Evolutionary conservation across 2,888 invertebrate species (phyloP).

Genomic region (Pegoplata infirma): DNA sequence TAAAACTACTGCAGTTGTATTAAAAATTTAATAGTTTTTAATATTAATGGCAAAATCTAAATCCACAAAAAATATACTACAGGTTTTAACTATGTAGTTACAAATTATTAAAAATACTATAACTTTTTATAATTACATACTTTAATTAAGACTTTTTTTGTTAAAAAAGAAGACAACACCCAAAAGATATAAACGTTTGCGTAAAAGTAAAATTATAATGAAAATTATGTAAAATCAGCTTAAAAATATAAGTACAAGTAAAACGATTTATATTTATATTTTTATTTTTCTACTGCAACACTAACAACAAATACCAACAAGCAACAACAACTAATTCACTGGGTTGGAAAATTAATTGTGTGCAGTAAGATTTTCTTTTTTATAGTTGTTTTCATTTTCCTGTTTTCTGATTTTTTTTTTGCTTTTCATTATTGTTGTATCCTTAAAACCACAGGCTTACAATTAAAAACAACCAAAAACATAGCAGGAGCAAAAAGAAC

Average conservation of each 20-base stretch:
- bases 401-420: not conserved
- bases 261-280: not conserved
- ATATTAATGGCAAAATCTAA: too few species aligned
- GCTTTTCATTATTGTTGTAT: not conserved
- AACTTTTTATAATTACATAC: too few species aligned
- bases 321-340: constrained; percentile 65
- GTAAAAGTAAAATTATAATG: too few species aligned
- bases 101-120: too few species aligned
- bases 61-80: too few species aligned
- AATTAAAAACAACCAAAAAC: constrained; percentile 9
- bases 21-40: constrained; percentile 30
- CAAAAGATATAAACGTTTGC: too few species aligned
- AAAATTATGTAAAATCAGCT: too few species aligned
- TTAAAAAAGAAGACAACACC: too few species aligned
- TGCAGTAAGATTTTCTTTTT: constrained; percentile 46
- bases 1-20: constrained; percentile 38
- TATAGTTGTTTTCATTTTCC: not conserved
- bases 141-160: too few species aligned
- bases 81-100: too few species aligned
- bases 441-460: constrained; percentile 43
- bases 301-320: constrained; percentile 15
- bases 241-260: constrained; percentile 1
- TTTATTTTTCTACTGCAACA: constrained; percentile 19
- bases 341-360: constrained; percentile 74
- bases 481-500: not conserved